A percentile compares a stretch with the other conserved stretches of the same genome.
Evolutionary conservation across 1,140 invertebrate genomes (phyloP).

Genomic region (Neodiprion virginianus): DNA sequence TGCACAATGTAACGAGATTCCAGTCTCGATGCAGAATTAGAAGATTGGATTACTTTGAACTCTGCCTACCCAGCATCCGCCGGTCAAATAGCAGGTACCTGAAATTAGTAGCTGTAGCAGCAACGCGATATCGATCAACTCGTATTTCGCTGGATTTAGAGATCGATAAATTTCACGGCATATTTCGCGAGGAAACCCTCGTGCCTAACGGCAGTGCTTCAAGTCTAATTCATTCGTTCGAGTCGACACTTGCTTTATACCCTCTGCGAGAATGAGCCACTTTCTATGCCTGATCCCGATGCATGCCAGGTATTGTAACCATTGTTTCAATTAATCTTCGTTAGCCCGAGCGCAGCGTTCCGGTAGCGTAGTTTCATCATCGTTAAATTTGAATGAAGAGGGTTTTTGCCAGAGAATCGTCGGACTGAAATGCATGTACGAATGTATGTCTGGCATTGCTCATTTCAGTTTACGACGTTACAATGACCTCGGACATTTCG

Average conservation of each 20-base stretch:
- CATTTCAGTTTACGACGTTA: neutral
- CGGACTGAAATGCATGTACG: neutral
- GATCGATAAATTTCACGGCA: neutral
- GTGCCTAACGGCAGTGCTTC: neutral
- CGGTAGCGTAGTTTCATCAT: too few relatives aligned
- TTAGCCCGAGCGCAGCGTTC: neutral
- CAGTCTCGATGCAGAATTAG: too few relatives aligned
- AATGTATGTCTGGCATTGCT: neutral
- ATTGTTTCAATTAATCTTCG: neutral
- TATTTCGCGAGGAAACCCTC: neutral
- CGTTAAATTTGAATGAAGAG: too few relatives aligned
- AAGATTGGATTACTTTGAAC: too few relatives aligned
- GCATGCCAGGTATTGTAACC: neutral
- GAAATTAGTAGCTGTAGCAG: too few relatives aligned
- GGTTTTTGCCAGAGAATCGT: too few relatives aligned
- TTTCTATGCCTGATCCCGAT: conserved; percentile 4
- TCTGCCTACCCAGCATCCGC: too few relatives aligned
- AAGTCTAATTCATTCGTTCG: neutral
- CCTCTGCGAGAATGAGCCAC: neutral
- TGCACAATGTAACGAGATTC: too few relatives aligned
- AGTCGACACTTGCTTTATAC: too few relatives aligned
- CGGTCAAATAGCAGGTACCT: too few relatives aligned
- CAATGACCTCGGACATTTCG: too few relatives aligned
- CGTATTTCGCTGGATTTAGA: neutral
- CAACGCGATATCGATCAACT: too few relatives aligned